Evolutionary conservation across 2,113 vertebrate genomes (phyloP), one percentile per base, ranked within the genome.

Genomic region (Leucosticte australis): DNA sequence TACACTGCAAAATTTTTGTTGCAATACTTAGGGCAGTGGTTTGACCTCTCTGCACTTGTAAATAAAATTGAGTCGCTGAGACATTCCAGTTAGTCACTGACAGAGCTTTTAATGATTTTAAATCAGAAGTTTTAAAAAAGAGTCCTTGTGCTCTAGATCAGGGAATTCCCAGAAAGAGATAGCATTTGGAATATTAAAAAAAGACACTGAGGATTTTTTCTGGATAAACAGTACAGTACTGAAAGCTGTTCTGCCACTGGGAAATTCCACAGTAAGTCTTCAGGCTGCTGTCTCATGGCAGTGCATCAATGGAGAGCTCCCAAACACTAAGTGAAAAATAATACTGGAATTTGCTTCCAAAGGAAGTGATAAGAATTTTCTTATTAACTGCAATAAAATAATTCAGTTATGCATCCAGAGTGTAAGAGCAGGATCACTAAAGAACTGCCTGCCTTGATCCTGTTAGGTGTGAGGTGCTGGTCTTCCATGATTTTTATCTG

Each of bases 101-200:
- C 13, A 59, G 18, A 87, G 17, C 15, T 77, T 74, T 65, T 50
- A 83, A 55, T 87, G 7, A 47, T 71, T 89, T 89, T 65, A 80
- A 88, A 90, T 82, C 63, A 81, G 46, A 88, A 75, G 19, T 42
- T 89, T 87, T 64, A 41, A 81, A 77, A 74, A 76, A 88, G 76
- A 79, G 76, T 26, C 21, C 53, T 80, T 93, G 50, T 94, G 35
- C 33, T 89, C 14, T 70, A 53, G 31, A 91, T 70, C 30, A 57
- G 70, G 76, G 82, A 89, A 77, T 75, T 88, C 57, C 73, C 69
- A 55, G 82, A 91, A 94, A 89, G 18, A 92, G 73, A 80, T 64
- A 76, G 33, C 33, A 85, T 78, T 89, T 82, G 62, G 55, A 81
- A 73, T 90, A 79, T 63, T 87, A 63, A 60, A 60, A 88, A 76